Evolutionary conservation across 2,113 vertebrate species (phyloP), one percentile per base, ranked within the genome.

Genomic region (Peromyscus maniculatus): DNA sequence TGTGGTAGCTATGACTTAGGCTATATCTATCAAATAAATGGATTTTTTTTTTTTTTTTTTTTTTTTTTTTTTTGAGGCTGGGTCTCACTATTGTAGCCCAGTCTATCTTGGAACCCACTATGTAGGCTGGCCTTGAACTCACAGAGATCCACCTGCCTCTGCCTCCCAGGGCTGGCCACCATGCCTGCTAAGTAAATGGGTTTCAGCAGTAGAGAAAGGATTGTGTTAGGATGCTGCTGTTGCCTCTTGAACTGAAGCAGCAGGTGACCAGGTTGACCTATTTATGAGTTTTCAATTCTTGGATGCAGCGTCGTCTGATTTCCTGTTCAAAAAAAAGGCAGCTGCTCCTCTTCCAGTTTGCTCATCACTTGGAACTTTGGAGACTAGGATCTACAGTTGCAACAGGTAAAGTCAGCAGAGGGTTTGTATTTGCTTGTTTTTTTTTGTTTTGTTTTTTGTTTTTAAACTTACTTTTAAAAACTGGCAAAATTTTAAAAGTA

Each of bases 281-380:
- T 39, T 96, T 12, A 0, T 12, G 71, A 91, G 6, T 94, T 96
- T 89, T 92, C 2, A 0, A 96, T 97, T 96, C 33, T 97, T 96
- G 82, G 39, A 62, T 0, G 0, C 94, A 99, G 99, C 99, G 99
- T 71, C 97, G 98, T 88, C 98, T 99, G 8, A 99, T 99, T 87
- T 99, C 99, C n/a, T 99, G 99, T 64, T 99, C 99, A 12, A 99
- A 98, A 98, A 99, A 99, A 96, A 98, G 98, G 1, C 99, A 99
- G 28, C 98, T 99, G 87, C 99, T 99, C 94, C 99, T 99, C 46
- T 99, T 99, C 98, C 99, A 99, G 98, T 99, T 99, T 97, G 98
- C 99, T 26, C 99, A 98, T 97, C 99, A 99, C 90, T 97, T 99
- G 90, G 99, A 99, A 98, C 98, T 99, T 72, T 99, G 99, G 99